A percentile compares a stretch with the other conserved stretches of the same genome.
These are phyloP conservation scores for Arizona elegans DNA, from an alignment of 2,113 vertebrate species.

Conservation along the genomic window DNA sequence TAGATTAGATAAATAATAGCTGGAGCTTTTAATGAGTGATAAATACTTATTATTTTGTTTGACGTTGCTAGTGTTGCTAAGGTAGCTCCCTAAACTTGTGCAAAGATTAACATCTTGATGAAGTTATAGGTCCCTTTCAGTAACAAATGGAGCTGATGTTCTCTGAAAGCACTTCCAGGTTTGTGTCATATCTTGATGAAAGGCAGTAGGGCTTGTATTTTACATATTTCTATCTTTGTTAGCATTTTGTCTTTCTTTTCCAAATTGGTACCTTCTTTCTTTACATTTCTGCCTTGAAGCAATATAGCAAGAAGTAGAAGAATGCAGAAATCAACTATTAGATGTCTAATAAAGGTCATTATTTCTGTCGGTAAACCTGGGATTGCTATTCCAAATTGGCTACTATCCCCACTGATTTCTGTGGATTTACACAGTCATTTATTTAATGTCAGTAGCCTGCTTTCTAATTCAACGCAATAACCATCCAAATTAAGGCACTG, in stretches of 20 bases:
- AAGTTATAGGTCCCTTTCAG: neutral
- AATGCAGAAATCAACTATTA: conserved; percentile 20
- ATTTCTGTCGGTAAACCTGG: conserved; percentile 55
- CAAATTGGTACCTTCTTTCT: conserved; percentile 20
- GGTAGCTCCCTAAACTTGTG: neutral
- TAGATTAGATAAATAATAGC: neutral
- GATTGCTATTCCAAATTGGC: conserved; percentile 29
- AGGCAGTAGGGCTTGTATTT: neutral
- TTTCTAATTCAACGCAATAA: conserved; percentile 53
- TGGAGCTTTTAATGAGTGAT: neutral
- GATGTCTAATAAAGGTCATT: conserved; percentile 42
- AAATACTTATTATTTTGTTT: neutral
- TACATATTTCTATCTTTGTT: neutral
- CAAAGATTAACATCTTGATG: neutral
- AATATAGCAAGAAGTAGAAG: conserved; percentile 19
- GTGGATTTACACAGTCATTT: conserved; percentile 46
- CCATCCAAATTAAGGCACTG: conserved; percentile 58
- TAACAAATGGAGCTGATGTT: neutral
- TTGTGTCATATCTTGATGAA: neutral
- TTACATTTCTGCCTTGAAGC: conserved; percentile 15
- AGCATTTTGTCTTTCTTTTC: conserved; percentile 8
- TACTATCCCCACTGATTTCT: conserved; percentile 34
- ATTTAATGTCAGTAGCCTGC: conserved; percentile 33
- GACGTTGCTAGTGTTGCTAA: neutral
- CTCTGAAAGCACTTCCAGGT: neutral